Base-by-base conservation (phyloP, 2,113 vertebrate species). In the Syngnathoides biaculeatus region DNA sequence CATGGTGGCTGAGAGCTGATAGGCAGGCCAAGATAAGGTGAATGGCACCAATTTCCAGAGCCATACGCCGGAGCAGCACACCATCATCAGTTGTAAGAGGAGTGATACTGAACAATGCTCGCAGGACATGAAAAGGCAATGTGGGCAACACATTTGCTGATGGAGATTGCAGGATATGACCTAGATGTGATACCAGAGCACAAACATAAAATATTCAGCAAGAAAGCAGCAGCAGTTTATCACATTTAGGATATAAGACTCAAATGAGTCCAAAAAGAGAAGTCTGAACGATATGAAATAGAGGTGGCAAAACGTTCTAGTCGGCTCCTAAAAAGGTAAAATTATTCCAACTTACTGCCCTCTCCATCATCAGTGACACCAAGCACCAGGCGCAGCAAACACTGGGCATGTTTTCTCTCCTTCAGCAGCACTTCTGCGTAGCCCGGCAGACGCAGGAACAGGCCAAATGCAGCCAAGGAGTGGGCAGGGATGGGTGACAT, bases 341-440 rank as follows among this genome's bases (percentile, higher is more conserved):
- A 50, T n/a, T 5, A 50, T 65, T 50, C n/a, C 0, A 65, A 65
- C 97, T 95, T 92, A 99, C 97, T 98, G 91, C 97, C 97, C 90
- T 99, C 97, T 74, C 97, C 97, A 79, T 99, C 97, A 67, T 99
- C 97, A 11, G 97, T 98, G 83, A 99, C 97, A 39, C 97, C 97
- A 82, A 99, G 92, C 72, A 99, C 97, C 86, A 99, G 91, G 70
- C 97, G 93, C 81, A 99, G 95, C 80, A 99, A 93, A 84, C 97
- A 98, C 87, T 99, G 97, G 65, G 97, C 97, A 53, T 98, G 97
- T 87, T 98, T 98, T 84, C 97, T 92, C 91, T 99, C 97, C 91
- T 97, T 98, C 65, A 99, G 91, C 68, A 99, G 93, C 79, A 99
- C 97, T 90, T 99, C 97, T 24, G 97, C 97, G 72, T 99, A 99